Conservation (phyloP, 2,113 vertebrate species). For the Mastomys coucha region DNA sequence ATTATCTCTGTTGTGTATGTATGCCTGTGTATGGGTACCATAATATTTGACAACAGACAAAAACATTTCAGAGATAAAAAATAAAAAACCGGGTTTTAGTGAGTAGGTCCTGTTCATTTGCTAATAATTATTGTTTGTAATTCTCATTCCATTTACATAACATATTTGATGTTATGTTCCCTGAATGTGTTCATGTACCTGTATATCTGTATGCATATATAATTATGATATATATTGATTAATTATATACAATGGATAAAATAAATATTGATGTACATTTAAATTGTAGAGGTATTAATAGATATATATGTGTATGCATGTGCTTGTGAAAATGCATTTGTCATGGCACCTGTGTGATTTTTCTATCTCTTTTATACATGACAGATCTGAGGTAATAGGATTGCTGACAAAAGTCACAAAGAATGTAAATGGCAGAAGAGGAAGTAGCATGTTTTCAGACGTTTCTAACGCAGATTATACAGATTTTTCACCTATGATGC, state of each 20-base stretch:
- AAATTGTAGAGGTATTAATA: not conserved
- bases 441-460: not conserved
- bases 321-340: not conserved
- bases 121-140: not conserved
- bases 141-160: not conserved
- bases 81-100: not conserved
- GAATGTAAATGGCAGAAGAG: not conserved
- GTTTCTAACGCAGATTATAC: not conserved
- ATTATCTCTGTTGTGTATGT: not conserved
- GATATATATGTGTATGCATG: not conserved
- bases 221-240: not conserved
- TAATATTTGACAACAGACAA: not conserved
- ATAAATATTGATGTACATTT: not conserved
- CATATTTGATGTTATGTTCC: not conserved
- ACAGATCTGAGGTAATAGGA: not conserved
- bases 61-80: not conserved
- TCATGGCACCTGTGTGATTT: not conserved
- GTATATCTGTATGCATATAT: not conserved
- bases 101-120: not conserved
- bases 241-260: not conserved
- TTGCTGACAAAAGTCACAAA: not conserved
- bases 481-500: not conserved
- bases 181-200: not conserved
- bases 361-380: not conserved
- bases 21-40: not conserved